Percentiles rank a stretch among this genome's conserved stretches.
Evolutionary conservation across 2,888 invertebrate species (phyloP).

Genomic region (Crocallis elinguaria): DNA sequence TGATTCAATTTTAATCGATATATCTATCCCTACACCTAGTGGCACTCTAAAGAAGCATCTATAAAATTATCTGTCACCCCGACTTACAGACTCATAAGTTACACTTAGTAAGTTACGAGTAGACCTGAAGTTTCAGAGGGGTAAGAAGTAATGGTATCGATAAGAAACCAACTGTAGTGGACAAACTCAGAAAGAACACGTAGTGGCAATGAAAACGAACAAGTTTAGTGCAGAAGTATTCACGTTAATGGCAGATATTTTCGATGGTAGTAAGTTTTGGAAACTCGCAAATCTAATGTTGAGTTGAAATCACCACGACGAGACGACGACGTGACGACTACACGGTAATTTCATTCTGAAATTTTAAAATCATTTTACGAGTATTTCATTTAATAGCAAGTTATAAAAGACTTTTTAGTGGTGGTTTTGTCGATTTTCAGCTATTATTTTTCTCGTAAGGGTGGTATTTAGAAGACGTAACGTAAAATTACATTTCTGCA

Average conservation of each 20-base stretch:
- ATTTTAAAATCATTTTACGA: conserved; percentile 31
- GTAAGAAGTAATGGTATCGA: neutral
- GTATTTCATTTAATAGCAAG: conserved; percentile 23
- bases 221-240: conserved; percentile 7
- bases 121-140: conserved; percentile 17
- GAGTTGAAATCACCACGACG: conserved; percentile 24
- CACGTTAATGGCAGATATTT: conserved; percentile 16
- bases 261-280: conserved; percentile 7
- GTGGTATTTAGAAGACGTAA: too few relatives aligned
- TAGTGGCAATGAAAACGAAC: conserved; percentile 3
- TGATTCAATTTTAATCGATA: too few relatives aligned
- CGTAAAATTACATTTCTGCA: too few relatives aligned
- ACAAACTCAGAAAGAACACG: conserved; percentile 3
- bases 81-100: conserved; percentile 20
- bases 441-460: too few relatives aligned
- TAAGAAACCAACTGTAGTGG: conserved; percentile 1
- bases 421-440: too few relatives aligned
- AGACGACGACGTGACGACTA: conserved; percentile 27
- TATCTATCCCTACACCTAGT: too few relatives aligned
- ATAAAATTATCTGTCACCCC: conserved; percentile 11
- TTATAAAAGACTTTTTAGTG: conserved; percentile 31
- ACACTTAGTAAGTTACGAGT: conserved; percentile 28
- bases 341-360: conserved; percentile 31
- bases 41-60: conserved; percentile 6
- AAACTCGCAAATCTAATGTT: conserved; percentile 25